These are phyloP conservation scores for Melipona beecheii DNA, from an alignment of 2,888 invertebrate genomes.

Conservation along the genomic window DNA sequence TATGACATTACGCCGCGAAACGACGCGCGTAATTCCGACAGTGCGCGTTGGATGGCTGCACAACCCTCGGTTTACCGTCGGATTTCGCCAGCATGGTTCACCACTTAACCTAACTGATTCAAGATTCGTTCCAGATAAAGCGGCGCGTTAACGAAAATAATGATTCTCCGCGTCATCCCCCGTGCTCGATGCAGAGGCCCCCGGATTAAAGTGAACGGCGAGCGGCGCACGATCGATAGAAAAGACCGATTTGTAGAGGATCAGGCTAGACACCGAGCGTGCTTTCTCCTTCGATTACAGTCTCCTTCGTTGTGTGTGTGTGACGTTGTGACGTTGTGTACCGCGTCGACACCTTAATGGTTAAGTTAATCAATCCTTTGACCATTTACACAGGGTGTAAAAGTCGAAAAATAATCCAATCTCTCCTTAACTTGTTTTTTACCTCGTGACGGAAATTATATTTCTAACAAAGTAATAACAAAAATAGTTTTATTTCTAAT, in stretches of 20 bases:
- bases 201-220: conserved; percentile 40
- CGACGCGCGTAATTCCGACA: conserved; percentile 20
- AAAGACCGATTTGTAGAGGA: conserved; percentile 14
- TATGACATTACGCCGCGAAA: conserved; percentile 51
- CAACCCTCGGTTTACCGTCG: conserved; percentile 10
- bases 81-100: conserved; percentile 30
- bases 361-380: too few relatives aligned
- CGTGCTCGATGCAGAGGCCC: conserved; percentile 23
- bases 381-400: too few relatives aligned
- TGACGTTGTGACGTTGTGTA: neutral
- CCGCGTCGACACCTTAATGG: neutral
- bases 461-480: too few relatives aligned
- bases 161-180: conserved; percentile 24
- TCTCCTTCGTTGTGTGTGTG: neutral
- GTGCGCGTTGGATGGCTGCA: neutral
- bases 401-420: too few relatives aligned
- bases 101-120: conserved; percentile 22
- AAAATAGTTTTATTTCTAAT: too few relatives aligned
- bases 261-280: neutral
- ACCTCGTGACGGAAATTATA: too few relatives aligned
- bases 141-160: conserved; percentile 54
- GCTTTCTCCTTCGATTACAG: conserved; percentile 2
- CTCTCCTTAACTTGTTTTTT: too few relatives aligned
- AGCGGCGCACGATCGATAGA: conserved; percentile 32
- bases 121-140: conserved; percentile 36